Evolutionary conservation across 2,888 invertebrate species (phyloP).

Genomic region (Toxonevra muliebris): DNA sequence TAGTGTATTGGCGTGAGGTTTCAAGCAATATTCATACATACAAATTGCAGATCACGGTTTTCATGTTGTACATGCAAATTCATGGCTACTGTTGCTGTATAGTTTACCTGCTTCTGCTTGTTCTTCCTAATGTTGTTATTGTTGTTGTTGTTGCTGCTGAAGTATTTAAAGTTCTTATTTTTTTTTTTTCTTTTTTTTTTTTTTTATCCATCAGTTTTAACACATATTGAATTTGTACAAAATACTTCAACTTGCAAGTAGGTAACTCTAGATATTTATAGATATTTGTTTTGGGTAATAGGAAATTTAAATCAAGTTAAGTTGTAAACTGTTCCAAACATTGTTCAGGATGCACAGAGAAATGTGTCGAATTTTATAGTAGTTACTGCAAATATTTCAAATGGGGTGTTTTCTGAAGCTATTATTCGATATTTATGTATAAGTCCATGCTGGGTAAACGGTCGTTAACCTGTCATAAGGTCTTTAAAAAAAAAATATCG

Average conservation of each 20-base stretch:
- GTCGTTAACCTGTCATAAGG: too few relatives aligned
- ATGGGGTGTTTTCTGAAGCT: too few relatives aligned
- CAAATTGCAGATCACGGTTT: slow-evolving; percentile 66
- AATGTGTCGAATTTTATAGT: too few relatives aligned
- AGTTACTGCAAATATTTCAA: too few relatives aligned
- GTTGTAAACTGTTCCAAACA: too few relatives aligned
- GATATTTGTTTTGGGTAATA: too few relatives aligned
- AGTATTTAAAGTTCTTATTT: neutral
- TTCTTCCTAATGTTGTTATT: slow-evolving; percentile 4
- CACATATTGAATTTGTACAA: neutral
- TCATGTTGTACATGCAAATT: slow-evolving; percentile 65
- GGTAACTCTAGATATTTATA: too few relatives aligned
- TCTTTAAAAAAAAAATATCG: too few relatives aligned
- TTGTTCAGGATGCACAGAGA: too few relatives aligned
- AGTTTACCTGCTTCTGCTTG: slow-evolving; percentile 3
- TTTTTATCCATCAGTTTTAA: neutral
- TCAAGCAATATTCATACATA: slow-evolving; percentile 39
- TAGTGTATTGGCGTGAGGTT: neutral
- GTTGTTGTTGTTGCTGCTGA: slow-evolving; percentile 1
- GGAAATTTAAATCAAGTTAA: too few relatives aligned
- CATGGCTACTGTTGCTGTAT: slow-evolving; percentile 59
- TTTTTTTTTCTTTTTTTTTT: neutral
- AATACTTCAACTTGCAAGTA: neutral
- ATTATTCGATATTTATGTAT: too few relatives aligned
- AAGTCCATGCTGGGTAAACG: too few relatives aligned